Evolutionary conservation across 2,113 vertebrate genomes (phyloP).

Genomic region (Thermophis baileyi): DNA sequence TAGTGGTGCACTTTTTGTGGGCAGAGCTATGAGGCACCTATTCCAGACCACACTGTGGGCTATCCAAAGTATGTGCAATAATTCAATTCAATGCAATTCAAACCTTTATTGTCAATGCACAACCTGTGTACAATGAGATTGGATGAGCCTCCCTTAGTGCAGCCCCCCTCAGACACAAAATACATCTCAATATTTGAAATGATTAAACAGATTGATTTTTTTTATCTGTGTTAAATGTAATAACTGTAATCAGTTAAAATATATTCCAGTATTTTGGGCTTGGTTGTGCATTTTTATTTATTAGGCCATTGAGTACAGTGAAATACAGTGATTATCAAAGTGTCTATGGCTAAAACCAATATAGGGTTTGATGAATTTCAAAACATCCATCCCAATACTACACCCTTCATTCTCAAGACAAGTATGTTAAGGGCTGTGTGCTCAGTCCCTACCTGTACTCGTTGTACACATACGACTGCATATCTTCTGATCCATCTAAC

Average conservation of each 20-base stretch:
- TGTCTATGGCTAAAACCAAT: background rate
- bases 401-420: background rate
- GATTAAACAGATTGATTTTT: background rate
- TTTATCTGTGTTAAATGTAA: too few relatives aligned
- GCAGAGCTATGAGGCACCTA: background rate
- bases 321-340: background rate
- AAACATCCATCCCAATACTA: background rate
- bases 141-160: too few relatives aligned
- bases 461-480: too few relatives aligned
- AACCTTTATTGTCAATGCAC: too few relatives aligned
- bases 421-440: too few relatives aligned
- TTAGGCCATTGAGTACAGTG: background rate
- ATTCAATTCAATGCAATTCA: too few relatives aligned
- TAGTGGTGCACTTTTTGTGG: too few relatives aligned
- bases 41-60: background rate
- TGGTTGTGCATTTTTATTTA: background rate
- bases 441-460: too few relatives aligned
- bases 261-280: background rate
- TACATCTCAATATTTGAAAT: background rate
- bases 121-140: too few relatives aligned
- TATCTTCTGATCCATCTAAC: too few relatives aligned
- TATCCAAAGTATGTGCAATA: background rate
- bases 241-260: background rate
- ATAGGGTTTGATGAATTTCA: background rate
- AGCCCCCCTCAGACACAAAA: too few relatives aligned